A percentile compares a stretch with the other conserved stretches of the same genome.
phyloP scores from a whole-genome alignment of 2,113 vertebrate genomes.

The Proteles cristata region DNA sequence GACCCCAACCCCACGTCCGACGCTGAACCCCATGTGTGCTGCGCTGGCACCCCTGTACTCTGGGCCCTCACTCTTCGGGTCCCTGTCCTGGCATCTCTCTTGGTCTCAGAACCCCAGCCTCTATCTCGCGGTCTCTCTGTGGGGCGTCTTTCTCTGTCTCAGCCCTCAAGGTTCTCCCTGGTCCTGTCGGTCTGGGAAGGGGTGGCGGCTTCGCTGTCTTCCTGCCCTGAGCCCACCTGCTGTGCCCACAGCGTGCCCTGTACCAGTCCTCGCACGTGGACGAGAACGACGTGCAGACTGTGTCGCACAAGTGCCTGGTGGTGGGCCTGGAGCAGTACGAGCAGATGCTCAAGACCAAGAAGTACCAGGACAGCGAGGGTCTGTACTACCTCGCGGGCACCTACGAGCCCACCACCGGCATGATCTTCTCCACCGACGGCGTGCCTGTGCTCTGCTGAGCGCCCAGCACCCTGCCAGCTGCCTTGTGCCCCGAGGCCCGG shows the following conservation, averaged over 20 bases:
- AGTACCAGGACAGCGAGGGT: conserved; percentile 98
- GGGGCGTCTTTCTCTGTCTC: not conserved
- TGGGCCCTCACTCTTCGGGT: not conserved
- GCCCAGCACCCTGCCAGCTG: conserved; percentile 65
- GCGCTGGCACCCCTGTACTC: fast-evolving
- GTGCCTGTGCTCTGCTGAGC: conserved; percentile 97
- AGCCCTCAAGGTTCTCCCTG: not conserved
- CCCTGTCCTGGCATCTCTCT: not conserved
- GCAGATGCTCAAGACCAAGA: conserved; percentile 98
- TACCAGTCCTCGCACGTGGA: conserved; percentile 99
- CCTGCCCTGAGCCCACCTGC: not conserved
- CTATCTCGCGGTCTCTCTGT: too few species aligned
- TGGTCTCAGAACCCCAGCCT: fast-evolving
- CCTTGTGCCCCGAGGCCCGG: conserved; percentile 65
- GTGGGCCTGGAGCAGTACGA: conserved; percentile 98
- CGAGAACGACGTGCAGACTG: conserved; percentile 99
- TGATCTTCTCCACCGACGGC: conserved; percentile 99
- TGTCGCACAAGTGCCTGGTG: conserved; percentile 99
- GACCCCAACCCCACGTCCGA: not conserved
- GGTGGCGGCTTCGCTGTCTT: not conserved
- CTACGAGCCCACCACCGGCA: conserved; percentile 98
- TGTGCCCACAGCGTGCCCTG: conserved; percentile 91
- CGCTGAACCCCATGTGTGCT: not conserved
- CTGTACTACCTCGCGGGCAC: conserved; percentile 99
- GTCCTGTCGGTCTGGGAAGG: not conserved